Evolutionary conservation across 2,888 invertebrate species (phyloP), one percentile per base, ranked within the genome.

Genomic region (Parasteatoda lunata): DNA sequence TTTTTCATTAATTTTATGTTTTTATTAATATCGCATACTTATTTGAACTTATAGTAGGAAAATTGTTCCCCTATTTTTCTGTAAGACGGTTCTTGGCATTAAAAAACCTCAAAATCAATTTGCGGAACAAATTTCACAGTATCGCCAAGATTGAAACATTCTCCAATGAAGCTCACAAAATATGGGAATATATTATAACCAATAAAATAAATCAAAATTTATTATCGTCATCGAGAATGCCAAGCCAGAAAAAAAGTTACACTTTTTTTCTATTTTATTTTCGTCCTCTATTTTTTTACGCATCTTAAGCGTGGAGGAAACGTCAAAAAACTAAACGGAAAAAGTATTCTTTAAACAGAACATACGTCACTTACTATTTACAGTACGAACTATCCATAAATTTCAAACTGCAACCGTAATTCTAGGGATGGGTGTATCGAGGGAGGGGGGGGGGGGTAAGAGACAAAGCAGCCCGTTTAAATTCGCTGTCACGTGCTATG

Each of bases 311-410:
- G 8, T 15, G 59, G n/a, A 71, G 51, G 11, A 66, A 72, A 52
- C 48, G 51, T 70, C 69, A 79, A 79, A 72, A 59, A 64, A 30
- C 30, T 30, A 30, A 30, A 59, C 11, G 15, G n/a, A 72, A 77
- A 77, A 59, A 30, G 66, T 59, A 70, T 77, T 69, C 76, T 49
- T 68, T 70, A 70, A 52, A 68, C 65, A 48, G 66, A 77, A 30
- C 80, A 77, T 86, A 80, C 80, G 80, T 86, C 85, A 86, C 80
- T 86, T 80, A 64, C 80, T 86, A 86, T 86, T 86, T 86, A 86
- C 85, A 86, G 77, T 86, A 68, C 80, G 64, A 80, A 47, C 69
- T 65, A 15, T 6, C 80, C 85, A 86, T 86, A 86, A 86, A 86
- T 86, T 77, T 69, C 47, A 6, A n/a, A 8, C 65, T 54, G 1